Conservation (phyloP, 2,113 vertebrate genomes). For the Macquaria australasica region DNA sequence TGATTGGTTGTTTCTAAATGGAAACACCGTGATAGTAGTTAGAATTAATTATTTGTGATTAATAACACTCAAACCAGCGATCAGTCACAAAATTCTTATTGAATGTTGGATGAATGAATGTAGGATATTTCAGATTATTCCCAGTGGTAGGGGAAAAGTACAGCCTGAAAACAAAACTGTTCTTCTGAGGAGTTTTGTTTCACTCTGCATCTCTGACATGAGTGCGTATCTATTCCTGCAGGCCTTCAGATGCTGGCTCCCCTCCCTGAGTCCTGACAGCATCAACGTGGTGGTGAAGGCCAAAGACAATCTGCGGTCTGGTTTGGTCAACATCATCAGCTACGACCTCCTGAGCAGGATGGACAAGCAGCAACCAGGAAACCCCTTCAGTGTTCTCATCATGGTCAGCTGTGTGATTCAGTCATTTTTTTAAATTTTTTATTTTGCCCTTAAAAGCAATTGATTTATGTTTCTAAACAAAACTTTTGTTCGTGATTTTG, state of each 20-base stretch:
- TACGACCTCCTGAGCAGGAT: slow-evolving; percentile 96
- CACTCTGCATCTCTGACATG: slow-evolving; percentile 12
- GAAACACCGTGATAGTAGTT: slow-evolving; percentile 2
- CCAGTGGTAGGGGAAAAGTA: background rate
- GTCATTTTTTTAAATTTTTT: background rate
- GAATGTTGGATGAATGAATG: too few species aligned
- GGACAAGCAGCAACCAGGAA: slow-evolving; percentile 86
- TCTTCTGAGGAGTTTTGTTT: slow-evolving; percentile 13
- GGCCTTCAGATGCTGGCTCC: slow-evolving; percentile 95
- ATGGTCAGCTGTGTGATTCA: slow-evolving; percentile 84
- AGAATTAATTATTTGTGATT: slow-evolving; percentile 12
- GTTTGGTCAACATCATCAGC: slow-evolving; percentile 94
- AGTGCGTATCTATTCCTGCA: slow-evolving; percentile 61
- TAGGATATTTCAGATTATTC: background rate
- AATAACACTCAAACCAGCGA: background rate
- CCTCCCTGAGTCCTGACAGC: slow-evolving; percentile 86
- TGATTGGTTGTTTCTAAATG: slow-evolving; percentile 36
- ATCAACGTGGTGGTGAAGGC: slow-evolving; percentile 93
- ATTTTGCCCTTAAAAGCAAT: background rate
- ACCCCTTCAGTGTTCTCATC: slow-evolving; percentile 92
- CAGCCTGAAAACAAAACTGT: background rate
- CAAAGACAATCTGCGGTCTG: slow-evolving; percentile 87
- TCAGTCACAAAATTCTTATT: background rate
- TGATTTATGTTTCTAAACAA: background rate
- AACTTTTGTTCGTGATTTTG: slow-evolving; percentile 3